These are phyloP conservation scores for Phycodurus eques DNA, from an alignment of 2,113 vertebrate genomes.

Conservation along the genomic window DNA sequence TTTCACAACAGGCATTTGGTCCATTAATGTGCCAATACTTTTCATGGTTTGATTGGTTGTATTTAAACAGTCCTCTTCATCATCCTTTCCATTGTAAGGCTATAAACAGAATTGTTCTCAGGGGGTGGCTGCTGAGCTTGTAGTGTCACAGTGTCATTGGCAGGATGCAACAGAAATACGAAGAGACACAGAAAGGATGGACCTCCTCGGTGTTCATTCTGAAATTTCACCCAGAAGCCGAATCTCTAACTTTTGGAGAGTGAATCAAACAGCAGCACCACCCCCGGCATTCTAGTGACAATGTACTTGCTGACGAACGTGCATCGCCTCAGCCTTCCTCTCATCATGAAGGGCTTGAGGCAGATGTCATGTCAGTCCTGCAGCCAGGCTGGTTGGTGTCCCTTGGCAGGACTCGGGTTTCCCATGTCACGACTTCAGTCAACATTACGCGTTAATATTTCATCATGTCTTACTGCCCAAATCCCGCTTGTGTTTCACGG, in stretches of 20 bases:
- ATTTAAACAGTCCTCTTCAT: too few species aligned
- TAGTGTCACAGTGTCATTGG: too few species aligned
- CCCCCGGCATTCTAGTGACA: neutral
- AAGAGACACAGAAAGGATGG: too few species aligned
- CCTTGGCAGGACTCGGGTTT: conserved; percentile 48
- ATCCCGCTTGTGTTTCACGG: conserved; percentile 63
- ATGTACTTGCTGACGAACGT: neutral
- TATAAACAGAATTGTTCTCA: too few species aligned
- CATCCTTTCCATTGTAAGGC: too few species aligned
- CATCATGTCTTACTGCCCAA: conserved; percentile 52
- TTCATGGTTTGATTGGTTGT: too few species aligned
- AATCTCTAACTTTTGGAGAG: neutral
- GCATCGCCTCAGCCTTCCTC: neutral
- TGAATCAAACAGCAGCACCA: too few species aligned
- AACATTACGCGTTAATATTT: conserved; percentile 68
- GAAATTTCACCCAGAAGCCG: neutral
- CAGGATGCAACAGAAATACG: too few species aligned
- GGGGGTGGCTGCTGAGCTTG: too few species aligned
- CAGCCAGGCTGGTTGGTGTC: conserved; percentile 29
- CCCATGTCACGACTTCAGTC: conserved; percentile 51
- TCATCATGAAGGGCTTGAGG: neutral
- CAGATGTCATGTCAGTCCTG: conserved; percentile 23
- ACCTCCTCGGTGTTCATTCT: neutral
- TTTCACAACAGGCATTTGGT: too few species aligned
- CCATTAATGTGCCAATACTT: too few species aligned